Evolutionary conservation across 2,797 vertebrate genomes (phyloP), one percentile per base, ranked within the genome.

Genomic region (Clarias fuscus): DNA sequence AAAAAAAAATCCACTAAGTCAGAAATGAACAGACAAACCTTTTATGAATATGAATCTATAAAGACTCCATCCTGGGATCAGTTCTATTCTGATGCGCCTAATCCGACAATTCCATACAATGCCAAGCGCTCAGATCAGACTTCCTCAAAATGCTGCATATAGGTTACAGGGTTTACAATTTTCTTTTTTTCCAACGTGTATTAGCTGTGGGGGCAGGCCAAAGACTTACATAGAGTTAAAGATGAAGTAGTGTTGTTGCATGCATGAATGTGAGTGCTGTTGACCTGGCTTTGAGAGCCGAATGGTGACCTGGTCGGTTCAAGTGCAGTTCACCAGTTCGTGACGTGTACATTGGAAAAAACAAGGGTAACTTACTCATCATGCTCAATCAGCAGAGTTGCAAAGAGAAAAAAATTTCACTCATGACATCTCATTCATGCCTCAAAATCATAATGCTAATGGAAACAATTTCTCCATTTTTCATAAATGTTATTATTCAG

Each of bases 261-360:
- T 53, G 27, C 11, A 82, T 68, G 43, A 82, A 68, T 86, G 77
- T 80, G 56, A 48, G 78, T 88, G 83, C 65, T 73, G 71, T 73
- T 84, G 86, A 86, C 86, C 86, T 82, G 48, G 15, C 78, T 79
- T 83, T 87, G 73, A 85, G 53, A 82, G 40, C 77, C 61, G 37
- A 87, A 88, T 65, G 53, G 84, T 84, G 79, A 79, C 85, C 76
- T 6, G 75, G 78, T 37, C 85, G 56, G 94, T 93, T 93, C 94
- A 96, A 95, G 92, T 88, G 93, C 93, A 95, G 95, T 95, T 95
- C 94, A 93, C 87, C 90, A 91, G 95, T 94, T 96, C 95, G 95
- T 88, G 89, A 90, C 92, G 90, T 94, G 92, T 95, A 96, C 94
- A 90, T 92, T 2, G 37, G 30, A 71, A 40, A 65, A 61, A 62